A percentile compares a stretch with the other conserved stretches of the same genome.
These are phyloP conservation scores for Chelonoidis abingdonii DNA, from an alignment of 2,113 vertebrate species.

Conservation along the genomic window DNA sequence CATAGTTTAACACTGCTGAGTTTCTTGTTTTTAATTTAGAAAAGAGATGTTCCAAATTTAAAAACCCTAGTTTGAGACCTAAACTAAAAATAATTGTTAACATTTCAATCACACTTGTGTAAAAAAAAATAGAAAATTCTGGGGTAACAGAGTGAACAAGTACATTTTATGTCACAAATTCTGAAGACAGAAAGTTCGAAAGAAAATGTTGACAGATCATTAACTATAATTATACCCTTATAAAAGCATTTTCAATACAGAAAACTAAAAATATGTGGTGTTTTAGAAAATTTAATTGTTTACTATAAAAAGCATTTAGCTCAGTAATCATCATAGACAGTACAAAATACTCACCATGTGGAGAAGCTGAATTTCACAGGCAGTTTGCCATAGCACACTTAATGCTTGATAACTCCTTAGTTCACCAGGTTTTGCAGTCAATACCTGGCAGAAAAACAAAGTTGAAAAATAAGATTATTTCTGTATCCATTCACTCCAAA, in stretches of 20 bases:
- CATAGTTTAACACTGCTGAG: background rate
- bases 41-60: background rate
- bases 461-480: background rate
- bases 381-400: conserved; percentile 87
- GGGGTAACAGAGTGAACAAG: background rate
- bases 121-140: background rate
- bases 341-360: conserved; percentile 84
- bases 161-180: background rate
- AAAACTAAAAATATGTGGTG: background rate
- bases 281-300: background rate
- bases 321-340: conserved; percentile 47
- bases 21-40: background rate
- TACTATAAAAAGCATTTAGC: background rate
- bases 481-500: conserved; percentile 5
- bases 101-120: background rate
- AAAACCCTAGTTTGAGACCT: background rate
- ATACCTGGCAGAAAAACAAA: conserved; percentile 78
- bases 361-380: conserved; percentile 90
- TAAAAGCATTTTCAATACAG: background rate
- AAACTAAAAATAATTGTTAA: background rate
- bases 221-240: background rate
- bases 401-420: conserved; percentile 82
- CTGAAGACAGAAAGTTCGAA: background rate
- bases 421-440: conserved; percentile 80
- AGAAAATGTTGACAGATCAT: background rate